Evolutionary conservation across 2,888 invertebrate genomes (phyloP).

Genomic region (Lasioglossum oenotherae): DNA sequence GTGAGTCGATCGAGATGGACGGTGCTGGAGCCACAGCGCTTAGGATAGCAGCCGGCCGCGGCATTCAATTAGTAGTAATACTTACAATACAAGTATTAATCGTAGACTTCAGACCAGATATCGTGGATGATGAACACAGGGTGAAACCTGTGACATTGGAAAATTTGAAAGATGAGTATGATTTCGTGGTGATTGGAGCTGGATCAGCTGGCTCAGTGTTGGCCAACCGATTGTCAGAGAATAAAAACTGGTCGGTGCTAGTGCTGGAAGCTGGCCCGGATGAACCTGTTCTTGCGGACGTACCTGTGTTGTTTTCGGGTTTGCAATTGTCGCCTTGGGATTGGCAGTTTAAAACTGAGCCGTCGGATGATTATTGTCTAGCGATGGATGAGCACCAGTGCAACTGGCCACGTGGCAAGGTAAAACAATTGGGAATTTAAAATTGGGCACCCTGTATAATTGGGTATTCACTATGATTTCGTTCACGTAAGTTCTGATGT

Average conservation of each 20-base stretch:
- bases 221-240: slow-evolving; percentile 91
- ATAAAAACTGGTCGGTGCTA: slow-evolving; percentile 89
- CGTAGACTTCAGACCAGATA: slow-evolving; percentile 88
- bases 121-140: slow-evolving; percentile 88
- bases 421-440: slow-evolving; percentile 53
- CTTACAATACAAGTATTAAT: slow-evolving; percentile 87
- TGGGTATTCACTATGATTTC: too few species aligned
- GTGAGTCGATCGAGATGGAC: too few species aligned
- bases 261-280: slow-evolving; percentile 93
- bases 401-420: slow-evolving; percentile 85
- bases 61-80: slow-evolving; percentile 73
- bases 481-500: too few species aligned
- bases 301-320: slow-evolving; percentile 89
- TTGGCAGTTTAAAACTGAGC: slow-evolving; percentile 93
- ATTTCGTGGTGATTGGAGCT: slow-evolving; percentile 92
- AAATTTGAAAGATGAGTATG: slow-evolving; percentile 88
- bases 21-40: not conserved
- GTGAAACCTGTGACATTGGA: slow-evolving; percentile 86
- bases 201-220: slow-evolving; percentile 93
- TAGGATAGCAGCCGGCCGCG: fast-evolving
- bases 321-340: slow-evolving; percentile 91
- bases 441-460: too few species aligned
- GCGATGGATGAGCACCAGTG: slow-evolving; percentile 81
- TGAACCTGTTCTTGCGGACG: slow-evolving; percentile 89
- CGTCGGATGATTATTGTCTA: slow-evolving; percentile 88